Percentiles rank a stretch among this genome's conserved stretches.
These are phyloP conservation scores for Phrynocephalus forsythii DNA, from an alignment of 2,797 vertebrate species.

Conservation along the genomic window DNA sequence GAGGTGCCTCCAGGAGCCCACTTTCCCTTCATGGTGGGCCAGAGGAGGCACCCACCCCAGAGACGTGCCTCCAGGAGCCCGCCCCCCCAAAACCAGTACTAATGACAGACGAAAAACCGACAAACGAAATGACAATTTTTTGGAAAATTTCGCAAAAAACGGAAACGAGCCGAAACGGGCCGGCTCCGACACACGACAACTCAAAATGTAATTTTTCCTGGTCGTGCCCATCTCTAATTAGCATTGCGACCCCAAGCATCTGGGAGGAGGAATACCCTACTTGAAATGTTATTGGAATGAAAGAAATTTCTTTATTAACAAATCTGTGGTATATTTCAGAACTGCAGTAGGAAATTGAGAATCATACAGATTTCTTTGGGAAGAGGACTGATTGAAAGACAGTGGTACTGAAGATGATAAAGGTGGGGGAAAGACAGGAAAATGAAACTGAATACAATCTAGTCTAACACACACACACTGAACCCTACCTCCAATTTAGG, in stretches of 20 bases:
- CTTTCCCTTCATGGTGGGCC: no score
- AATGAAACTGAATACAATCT: not conserved
- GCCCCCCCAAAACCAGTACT: no score
- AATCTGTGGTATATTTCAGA: not conserved
- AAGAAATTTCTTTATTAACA: not conserved
- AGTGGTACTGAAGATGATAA: not conserved
- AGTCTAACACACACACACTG: not conserved
- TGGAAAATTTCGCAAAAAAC: no score
- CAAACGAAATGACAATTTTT: no score
- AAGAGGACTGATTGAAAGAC: not conserved
- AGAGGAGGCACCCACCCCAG: no score
- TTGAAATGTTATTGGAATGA: slow-evolving; percentile 28
- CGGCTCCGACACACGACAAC: no score
- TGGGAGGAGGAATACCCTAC: not conserved
- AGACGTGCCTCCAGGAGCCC: no score
- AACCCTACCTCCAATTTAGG: not conserved
- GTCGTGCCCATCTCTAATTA: no score
- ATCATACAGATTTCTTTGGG: not conserved
- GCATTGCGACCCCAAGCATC: rapidly evolving
- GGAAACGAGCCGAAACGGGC: no score
- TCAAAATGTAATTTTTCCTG: no score
- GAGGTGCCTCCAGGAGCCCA: no score
- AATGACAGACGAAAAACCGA: no score
- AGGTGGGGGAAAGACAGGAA: not conserved
- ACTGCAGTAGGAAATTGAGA: not conserved